Conservation (phyloP, 2,888 invertebrate genomes). For the Andrena minutula region DNA sequence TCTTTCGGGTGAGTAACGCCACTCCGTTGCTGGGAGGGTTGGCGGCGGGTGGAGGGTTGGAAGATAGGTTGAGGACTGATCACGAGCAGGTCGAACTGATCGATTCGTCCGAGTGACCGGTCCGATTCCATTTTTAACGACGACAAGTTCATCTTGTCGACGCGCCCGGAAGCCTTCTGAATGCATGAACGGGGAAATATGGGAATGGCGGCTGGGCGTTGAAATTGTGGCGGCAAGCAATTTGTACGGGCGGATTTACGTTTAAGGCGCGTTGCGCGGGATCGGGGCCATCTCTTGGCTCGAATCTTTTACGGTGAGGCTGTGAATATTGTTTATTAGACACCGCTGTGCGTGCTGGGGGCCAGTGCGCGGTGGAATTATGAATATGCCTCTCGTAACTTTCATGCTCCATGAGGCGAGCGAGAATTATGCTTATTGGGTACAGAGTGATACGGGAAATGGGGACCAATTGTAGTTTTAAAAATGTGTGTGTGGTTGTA, state of each 20-base stretch:
- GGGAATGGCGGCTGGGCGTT: neutral
- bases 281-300: neutral
- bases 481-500: too few species aligned
- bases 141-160: constrained; percentile 2
- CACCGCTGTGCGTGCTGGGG: neutral
- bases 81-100: neutral
- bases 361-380: neutral
- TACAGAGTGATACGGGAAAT: too few species aligned
- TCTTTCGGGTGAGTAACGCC: constrained; percentile 35
- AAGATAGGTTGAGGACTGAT: neutral
- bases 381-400: neutral
- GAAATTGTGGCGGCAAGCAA: constrained; percentile 4
- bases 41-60: too few species aligned
- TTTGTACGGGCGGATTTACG: neutral
- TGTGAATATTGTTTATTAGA: neutral
- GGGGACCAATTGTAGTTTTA: too few species aligned
- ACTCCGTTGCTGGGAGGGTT: constrained; percentile 2
- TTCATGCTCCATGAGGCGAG: too few species aligned
- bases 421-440: too few species aligned
- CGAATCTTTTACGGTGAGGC: neutral
- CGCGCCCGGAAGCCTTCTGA: neutral
- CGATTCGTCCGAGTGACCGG: neutral
- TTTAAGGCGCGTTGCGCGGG: neutral
- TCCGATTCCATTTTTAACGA: neutral
- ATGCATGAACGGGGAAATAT: constrained; percentile 1